Conservation (phyloP, 2,113 vertebrate genomes). For the Pithys albifrons region DNA sequence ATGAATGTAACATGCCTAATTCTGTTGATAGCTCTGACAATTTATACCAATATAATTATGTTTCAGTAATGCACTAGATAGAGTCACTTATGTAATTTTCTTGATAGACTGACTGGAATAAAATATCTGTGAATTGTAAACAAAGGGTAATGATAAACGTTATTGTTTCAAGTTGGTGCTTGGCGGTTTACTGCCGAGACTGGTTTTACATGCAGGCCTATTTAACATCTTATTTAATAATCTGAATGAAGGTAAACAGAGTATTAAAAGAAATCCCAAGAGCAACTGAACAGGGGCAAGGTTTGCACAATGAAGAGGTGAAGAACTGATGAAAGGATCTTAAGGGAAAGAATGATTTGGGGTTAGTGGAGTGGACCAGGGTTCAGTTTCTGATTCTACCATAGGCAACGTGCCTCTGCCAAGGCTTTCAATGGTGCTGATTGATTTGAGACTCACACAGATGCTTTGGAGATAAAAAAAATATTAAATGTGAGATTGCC, state of each 20-base stretch:
- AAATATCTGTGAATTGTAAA: neutral
- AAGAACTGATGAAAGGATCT: neutral
- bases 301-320: neutral
- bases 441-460: neutral
- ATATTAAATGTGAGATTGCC: neutral
- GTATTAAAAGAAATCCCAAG: neutral
- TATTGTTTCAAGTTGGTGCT: neutral
- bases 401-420: neutral
- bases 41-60: neutral
- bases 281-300: neutral
- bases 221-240: neutral
- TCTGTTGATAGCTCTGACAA: neutral
- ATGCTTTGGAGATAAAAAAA: neutral
- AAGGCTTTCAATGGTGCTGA: neutral
- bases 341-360: neutral
- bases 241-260: neutral
- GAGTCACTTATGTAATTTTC: neutral
- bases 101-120: neutral
- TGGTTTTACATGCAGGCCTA: neutral
- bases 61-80: neutral
- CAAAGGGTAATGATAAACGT: neutral
- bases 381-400: neutral
- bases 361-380: neutral
- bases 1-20: neutral
- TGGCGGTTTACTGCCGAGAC: neutral